Evolutionary conservation across 1,140 invertebrate genomes (phyloP).

Genomic region (Drosophila pectinifera): DNA sequence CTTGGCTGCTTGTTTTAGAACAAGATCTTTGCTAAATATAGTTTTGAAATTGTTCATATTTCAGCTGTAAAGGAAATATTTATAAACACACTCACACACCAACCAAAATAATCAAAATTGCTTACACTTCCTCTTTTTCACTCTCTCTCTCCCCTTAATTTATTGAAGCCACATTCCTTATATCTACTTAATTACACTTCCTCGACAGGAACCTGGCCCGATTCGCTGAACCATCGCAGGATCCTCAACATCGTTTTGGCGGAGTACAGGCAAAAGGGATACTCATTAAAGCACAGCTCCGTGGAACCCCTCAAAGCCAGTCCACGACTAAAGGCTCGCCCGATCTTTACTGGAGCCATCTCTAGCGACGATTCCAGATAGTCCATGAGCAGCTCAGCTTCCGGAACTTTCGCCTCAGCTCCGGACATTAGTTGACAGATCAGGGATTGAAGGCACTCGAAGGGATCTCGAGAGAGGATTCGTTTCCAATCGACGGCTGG

Average conservation of each 20-base stretch:
- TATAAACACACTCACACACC: neutral
- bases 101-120: conserved; percentile 1
- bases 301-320: conserved; percentile 57
- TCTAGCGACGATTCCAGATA: conserved; percentile 72
- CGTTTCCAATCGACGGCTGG: conserved; percentile 74
- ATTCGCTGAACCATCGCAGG: conserved; percentile 72
- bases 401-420: conserved; percentile 64
- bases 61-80: neutral
- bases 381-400: conserved; percentile 73
- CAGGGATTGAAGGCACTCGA: conserved; percentile 80
- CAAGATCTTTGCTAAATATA: no score
- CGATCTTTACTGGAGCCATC: conserved; percentile 70
- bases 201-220: conserved; percentile 27
- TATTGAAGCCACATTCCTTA: conserved; percentile 3
- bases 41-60: neutral
- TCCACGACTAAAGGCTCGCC: conserved; percentile 74
- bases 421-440: conserved; percentile 83
- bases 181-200: conserved; percentile 14
- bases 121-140: conserved; percentile 28
- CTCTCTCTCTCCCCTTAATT: conserved; percentile 12
- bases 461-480: conserved; percentile 79
- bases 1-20: no score
- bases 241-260: conserved; percentile 82
- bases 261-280: conserved; percentile 82
- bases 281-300: conserved; percentile 75